Conservation (phyloP, 2,888 invertebrate genomes). For the Lochmaea capreae region DNA sequence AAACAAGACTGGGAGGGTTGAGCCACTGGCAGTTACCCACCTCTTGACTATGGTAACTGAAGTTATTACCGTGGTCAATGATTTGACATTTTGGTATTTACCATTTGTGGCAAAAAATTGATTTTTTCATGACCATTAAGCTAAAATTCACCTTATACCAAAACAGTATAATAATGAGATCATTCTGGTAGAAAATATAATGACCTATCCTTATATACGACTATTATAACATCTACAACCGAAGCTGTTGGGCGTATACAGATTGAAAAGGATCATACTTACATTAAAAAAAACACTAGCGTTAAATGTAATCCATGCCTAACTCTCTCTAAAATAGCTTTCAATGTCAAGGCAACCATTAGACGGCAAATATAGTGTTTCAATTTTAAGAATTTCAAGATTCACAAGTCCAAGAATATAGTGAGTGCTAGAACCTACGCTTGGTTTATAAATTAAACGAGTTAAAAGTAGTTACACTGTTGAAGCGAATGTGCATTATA, state of each 20-base stretch:
- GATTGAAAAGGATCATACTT: neutral
- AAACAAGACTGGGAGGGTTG: too few species aligned
- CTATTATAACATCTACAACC: neutral
- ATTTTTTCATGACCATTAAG: too few species aligned
- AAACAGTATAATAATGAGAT: too few species aligned
- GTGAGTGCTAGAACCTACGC: slow-evolving; percentile 10
- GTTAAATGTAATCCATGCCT: slow-evolving; percentile 9
- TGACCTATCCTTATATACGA: neutral
- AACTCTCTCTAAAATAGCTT: slow-evolving; percentile 15
- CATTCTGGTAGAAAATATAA: neutral
- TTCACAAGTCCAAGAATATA: slow-evolving; percentile 19
- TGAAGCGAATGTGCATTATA: neutral
- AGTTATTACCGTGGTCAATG: too few species aligned
- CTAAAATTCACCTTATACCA: too few species aligned
- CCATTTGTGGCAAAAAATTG: too few species aligned
- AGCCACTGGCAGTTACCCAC: too few species aligned
- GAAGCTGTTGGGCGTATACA: neutral
- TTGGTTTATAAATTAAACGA: neutral
- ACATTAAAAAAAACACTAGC: neutral
- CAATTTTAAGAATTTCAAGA: slow-evolving; percentile 12
- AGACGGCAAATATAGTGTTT: neutral
- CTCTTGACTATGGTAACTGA: too few species aligned
- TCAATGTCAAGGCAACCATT: slow-evolving; percentile 12
- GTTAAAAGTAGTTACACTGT: neutral
- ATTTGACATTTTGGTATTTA: too few species aligned